Evolutionary conservation across 2,888 invertebrate species (phyloP).

Genomic region (Dichetophora obliterata): DNA sequence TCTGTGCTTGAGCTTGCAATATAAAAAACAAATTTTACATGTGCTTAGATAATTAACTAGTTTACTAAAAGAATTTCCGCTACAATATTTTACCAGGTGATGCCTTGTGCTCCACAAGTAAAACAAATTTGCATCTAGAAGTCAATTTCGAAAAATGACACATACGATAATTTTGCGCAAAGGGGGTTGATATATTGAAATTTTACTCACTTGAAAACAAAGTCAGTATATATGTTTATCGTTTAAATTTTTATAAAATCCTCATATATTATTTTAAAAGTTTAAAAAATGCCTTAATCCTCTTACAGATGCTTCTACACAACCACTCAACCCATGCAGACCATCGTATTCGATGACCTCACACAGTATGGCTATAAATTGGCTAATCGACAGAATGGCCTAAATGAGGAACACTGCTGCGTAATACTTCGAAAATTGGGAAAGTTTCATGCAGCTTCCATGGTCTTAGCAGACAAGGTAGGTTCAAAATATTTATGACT

Average conservation of each 20-base stretch:
- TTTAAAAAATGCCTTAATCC: conserved; percentile 9
- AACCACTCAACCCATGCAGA: conserved; percentile 62
- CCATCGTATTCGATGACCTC: conserved; percentile 69
- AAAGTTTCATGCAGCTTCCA: conserved; percentile 73
- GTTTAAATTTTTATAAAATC: not conserved
- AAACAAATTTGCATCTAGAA: no score
- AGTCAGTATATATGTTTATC: no score
- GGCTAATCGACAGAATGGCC: conserved; percentile 72
- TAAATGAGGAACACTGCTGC: conserved; percentile 72
- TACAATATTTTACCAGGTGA: no score
- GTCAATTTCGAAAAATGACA: no score
- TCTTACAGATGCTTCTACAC: conserved; percentile 63
- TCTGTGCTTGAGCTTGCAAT: no score
- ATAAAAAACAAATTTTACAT: no score
- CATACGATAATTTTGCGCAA: no score
- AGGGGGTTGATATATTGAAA: no score
- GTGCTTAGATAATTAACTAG: no score
- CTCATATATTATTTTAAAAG: not conserved
- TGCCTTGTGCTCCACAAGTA: no score
- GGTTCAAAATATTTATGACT: conserved; percentile 39
- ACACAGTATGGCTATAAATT: conserved; percentile 72
- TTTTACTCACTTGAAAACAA: no score
- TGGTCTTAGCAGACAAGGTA: conserved; percentile 72
- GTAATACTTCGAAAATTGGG: conserved; percentile 72
- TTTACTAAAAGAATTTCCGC: no score